Evolutionary conservation across 2,888 invertebrate species (phyloP).

Genomic region (Troides helena): DNA sequence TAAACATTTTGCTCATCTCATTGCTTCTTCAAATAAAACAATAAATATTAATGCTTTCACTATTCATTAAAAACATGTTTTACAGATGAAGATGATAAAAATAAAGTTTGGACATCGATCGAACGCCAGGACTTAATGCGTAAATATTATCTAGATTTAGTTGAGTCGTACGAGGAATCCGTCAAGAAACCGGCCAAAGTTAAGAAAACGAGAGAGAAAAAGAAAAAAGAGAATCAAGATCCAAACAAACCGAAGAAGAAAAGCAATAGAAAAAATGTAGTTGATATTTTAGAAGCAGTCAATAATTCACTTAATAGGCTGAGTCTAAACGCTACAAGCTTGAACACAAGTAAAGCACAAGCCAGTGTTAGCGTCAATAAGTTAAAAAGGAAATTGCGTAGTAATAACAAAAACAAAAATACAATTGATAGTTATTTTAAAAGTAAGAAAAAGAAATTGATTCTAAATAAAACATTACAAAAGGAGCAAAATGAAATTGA

Average conservation of each 20-base stretch:
- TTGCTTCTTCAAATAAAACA: too few relatives aligned
- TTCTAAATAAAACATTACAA: constrained; percentile 29
- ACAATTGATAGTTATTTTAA: constrained; percentile 66
- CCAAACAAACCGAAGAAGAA: constrained; percentile 62
- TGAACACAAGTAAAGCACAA: constrained; percentile 54
- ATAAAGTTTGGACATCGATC: constrained; percentile 82
- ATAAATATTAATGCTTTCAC: too few relatives aligned
- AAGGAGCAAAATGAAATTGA: not conserved
- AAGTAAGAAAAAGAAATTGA: constrained; percentile 55
- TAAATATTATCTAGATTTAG: constrained; percentile 82
- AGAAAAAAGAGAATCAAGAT: constrained; percentile 50
- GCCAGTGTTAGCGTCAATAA: constrained; percentile 64
- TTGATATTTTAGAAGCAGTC: constrained; percentile 40
- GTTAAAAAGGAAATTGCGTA: constrained; percentile 65
- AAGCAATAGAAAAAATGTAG: constrained; percentile 57
- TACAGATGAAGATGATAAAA: constrained; percentile 68
- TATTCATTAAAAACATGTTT: too few relatives aligned
- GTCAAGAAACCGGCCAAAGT: constrained; percentile 77
- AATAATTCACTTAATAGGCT: constrained; percentile 51
- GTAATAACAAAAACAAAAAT: constrained; percentile 49
- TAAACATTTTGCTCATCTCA: too few relatives aligned
- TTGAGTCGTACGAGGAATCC: constrained; percentile 78
- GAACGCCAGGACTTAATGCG: constrained; percentile 84
- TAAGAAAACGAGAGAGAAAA: constrained; percentile 52
- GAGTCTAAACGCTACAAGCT: constrained; percentile 42